Evolutionary conservation across 1,140 invertebrate genomes (phyloP), one percentile per base, ranked within the genome.

Genomic region (Sarcophaga bullata): DNA sequence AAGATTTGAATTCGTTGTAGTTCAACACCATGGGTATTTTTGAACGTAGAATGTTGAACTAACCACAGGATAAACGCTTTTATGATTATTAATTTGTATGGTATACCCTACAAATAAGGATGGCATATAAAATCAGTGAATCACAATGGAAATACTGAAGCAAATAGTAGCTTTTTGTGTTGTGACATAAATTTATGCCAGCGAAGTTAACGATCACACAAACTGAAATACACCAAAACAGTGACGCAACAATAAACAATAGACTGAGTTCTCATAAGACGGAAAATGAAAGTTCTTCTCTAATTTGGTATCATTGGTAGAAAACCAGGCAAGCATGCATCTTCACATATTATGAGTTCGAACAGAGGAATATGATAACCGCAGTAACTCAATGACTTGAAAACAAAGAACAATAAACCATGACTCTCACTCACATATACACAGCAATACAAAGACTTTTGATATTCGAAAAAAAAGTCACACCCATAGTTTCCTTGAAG

Each of bases 11-110:
- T 58, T 58, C n/a, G 54, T 62, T 68, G 25, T 68, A 2, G 37
- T 75, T 75, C 9, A 47, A 47, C 15, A 47, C 37, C 47, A 75
- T 47, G 46, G 73, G 15, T 78, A 50, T 50, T 9, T 78, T 15
- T 47, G 48, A n/a, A 25, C 49, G 19, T 78, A 50, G 48, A 52
- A 78, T 50, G 48, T 78, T 49, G 9, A 78, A 68, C 62, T 17
- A 50, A 48, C 75, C 75, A 50, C 47, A 78, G 75, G 75, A 78
- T 78, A 78, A 78, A 50, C 50, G 75, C 75, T 78, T 78, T 78
- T 50, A 78, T 52, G 75, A 78, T 78, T 78, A 78, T 78, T 78
- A 78, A 78, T 78, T 78, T 78, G 46, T 76, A 37, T 37, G 25
- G 25, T 37, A 37, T 37, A 37, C 25, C 25, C 25, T 37, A 37